phyloP scores from a whole-genome alignment of 2,888 invertebrate genomes.

The Coelopa pilipes region DNA sequence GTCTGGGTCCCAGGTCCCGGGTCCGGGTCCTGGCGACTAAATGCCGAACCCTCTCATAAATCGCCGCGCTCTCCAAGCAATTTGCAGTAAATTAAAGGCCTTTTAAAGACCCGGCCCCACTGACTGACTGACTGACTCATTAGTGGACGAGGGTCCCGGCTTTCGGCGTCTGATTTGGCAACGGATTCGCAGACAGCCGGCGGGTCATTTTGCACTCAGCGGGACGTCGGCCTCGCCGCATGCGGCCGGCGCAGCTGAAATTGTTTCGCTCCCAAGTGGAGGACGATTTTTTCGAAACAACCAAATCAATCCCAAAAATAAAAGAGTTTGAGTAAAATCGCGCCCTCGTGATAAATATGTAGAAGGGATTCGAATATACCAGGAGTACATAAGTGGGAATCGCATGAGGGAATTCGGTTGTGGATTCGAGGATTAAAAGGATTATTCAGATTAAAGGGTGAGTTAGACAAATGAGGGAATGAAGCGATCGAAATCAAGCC shows the following conservation, averaged over 20 bases:
- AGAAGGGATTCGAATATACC: too few relatives aligned
- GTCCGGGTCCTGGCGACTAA: too few relatives aligned
- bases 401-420: too few relatives aligned
- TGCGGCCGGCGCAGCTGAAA: too few relatives aligned
- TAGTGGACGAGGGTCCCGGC: background rate
- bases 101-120: background rate
- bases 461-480: too few relatives aligned
- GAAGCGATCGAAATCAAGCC: too few relatives aligned
- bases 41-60: background rate
- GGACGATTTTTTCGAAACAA: background rate
- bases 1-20: too few relatives aligned
- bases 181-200: conserved; percentile 20
- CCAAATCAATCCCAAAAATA: background rate
- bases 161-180: conserved; percentile 3
- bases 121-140: background rate
- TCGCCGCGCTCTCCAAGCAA: conserved; percentile 21
- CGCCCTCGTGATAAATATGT: too few relatives aligned
- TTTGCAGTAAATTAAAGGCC: conserved; percentile 33
- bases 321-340: too few relatives aligned
- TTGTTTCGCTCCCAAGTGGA: background rate
- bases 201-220: background rate
- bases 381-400: too few relatives aligned
- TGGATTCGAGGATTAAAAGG: too few relatives aligned
- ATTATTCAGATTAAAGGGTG: too few relatives aligned
- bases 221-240: background rate